Evolutionary conservation across 2,888 invertebrate species (phyloP).

Genomic region (Pediacus dermestoides): DNA sequence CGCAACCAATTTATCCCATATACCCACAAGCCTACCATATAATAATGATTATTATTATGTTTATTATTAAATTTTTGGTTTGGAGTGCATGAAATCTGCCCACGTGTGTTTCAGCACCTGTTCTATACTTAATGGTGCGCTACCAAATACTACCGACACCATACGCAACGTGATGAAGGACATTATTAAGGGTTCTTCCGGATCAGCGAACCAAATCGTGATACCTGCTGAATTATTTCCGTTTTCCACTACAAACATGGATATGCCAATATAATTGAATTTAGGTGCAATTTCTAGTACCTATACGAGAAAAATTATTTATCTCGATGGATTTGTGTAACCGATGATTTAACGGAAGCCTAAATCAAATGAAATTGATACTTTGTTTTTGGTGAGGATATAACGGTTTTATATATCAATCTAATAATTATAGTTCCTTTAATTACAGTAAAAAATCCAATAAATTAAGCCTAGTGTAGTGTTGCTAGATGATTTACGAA

Average conservation of each 20-base stretch:
- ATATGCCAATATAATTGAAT: too few species aligned
- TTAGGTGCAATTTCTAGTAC: too few species aligned
- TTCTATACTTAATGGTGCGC: slow-evolving; percentile 20
- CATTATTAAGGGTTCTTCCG: slow-evolving; percentile 1
- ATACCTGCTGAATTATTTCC: too few species aligned
- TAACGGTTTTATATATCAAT: slow-evolving; percentile 3
- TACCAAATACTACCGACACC: slow-evolving; percentile 19
- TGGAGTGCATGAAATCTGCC: background rate
- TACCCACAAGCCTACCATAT: slow-evolving; percentile 1
- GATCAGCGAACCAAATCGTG: slow-evolving; percentile 1
- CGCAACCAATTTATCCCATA: too few species aligned
- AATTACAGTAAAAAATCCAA: too few species aligned
- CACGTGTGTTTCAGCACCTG: slow-evolving; percentile 15
- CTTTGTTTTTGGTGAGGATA: background rate
- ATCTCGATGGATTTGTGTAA: too few species aligned
- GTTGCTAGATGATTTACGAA: too few species aligned
- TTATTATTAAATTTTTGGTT: background rate
- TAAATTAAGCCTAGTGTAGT: too few species aligned
- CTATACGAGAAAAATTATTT: too few species aligned
- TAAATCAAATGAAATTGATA: background rate
- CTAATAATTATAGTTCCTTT: slow-evolving; percentile 1
- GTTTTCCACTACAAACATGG: too few species aligned
- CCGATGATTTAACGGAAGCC: slow-evolving; percentile 4
- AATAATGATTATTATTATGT: too few species aligned
- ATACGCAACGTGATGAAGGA: background rate